These are phyloP conservation scores for Tapera naevia DNA, from an alignment of 2,797 vertebrate species.

Conservation along the genomic window DNA sequence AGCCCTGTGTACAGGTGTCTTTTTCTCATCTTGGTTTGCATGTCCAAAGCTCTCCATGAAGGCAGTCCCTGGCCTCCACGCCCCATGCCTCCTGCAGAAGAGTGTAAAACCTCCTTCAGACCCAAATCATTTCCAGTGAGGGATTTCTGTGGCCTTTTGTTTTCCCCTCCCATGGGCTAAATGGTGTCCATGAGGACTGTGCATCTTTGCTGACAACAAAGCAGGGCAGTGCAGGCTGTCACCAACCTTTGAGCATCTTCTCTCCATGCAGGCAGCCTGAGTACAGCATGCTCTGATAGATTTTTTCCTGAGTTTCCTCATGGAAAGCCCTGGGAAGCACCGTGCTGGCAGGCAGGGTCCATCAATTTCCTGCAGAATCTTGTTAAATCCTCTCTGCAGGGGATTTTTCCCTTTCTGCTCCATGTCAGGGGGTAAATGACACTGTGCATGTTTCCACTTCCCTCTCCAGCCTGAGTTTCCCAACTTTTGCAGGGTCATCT, in stretches of 20 bases:
- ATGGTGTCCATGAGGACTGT: too few relatives aligned
- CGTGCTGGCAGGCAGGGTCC: neutral
- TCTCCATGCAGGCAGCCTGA: neutral
- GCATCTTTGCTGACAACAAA: too few relatives aligned
- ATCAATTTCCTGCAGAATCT: neutral
- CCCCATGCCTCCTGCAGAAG: neutral
- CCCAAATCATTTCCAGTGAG: too few relatives aligned
- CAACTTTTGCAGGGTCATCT: neutral
- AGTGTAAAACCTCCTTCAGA: too few relatives aligned
- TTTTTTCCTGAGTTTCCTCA: neutral
- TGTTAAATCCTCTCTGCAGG: neutral
- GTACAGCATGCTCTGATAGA: neutral
- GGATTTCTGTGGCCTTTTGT: too few relatives aligned
- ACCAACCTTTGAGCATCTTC: too few relatives aligned
- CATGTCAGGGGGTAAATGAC: neutral
- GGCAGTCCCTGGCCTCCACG: neutral
- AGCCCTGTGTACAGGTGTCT: neutral
- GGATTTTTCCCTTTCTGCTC: neutral
- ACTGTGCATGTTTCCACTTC: neutral
- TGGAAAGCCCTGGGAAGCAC: neutral
- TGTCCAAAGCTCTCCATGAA: rapidly evolving
- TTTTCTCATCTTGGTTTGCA: neutral
- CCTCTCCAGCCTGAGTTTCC: neutral
- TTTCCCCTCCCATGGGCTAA: too few relatives aligned
- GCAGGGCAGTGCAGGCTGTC: too few relatives aligned